These are phyloP conservation scores for Amblyopsis rosae DNA, from an alignment of 2,113 vertebrate genomes.

Conservation along the genomic window DNA sequence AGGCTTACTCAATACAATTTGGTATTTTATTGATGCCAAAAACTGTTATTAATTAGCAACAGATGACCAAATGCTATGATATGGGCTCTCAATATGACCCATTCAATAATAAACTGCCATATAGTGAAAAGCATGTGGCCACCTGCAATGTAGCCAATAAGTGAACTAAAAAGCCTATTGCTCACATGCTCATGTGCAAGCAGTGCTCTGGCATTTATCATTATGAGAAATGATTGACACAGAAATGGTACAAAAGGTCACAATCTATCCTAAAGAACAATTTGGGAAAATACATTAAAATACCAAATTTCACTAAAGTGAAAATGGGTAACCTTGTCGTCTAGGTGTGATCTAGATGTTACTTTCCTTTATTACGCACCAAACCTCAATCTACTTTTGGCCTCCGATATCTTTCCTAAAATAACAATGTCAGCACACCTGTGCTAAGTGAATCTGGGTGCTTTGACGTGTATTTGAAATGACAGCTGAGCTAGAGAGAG, in stretches of 20 bases:
- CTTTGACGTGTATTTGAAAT: slow-evolving; percentile 29
- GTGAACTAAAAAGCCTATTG: background rate
- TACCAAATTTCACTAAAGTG: background rate
- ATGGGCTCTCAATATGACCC: background rate
- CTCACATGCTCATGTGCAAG: too few relatives aligned
- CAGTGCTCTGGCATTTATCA: too few relatives aligned
- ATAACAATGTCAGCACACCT: slow-evolving; percentile 27
- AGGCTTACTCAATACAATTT: too few relatives aligned
- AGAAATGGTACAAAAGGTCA: too few relatives aligned
- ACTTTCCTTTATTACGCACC: background rate
- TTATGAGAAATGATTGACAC: background rate
- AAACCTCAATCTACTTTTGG: slow-evolving; percentile 19
- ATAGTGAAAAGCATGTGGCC: background rate
- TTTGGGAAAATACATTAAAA: background rate
- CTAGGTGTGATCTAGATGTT: slow-evolving; percentile 10
- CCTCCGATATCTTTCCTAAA: slow-evolving; percentile 12
- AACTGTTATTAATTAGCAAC: too few relatives aligned
- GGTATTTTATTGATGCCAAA: too few relatives aligned
- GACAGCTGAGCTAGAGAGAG: slow-evolving; percentile 21
- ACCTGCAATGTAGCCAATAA: background rate
- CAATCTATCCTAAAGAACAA: background rate
- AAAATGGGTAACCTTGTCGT: too few relatives aligned
- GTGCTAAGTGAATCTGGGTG: slow-evolving; percentile 40
- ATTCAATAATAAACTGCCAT: background rate
- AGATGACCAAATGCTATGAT: too few relatives aligned